phyloP scores from a whole-genome alignment of 2,113 vertebrate genomes.

The Pelusios castaneus region DNA sequence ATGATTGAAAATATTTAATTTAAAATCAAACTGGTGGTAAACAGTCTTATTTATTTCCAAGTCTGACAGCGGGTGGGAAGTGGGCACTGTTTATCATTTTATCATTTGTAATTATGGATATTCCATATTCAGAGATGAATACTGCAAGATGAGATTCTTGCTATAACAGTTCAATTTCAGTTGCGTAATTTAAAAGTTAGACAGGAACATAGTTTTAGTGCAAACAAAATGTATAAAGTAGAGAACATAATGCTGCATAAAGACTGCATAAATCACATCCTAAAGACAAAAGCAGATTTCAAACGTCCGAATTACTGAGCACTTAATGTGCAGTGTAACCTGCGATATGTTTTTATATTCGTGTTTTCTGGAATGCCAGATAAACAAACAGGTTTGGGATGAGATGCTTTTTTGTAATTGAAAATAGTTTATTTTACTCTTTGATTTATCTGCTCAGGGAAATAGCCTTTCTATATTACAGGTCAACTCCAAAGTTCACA shows the following conservation, averaged over 20 bases:
- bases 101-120: conserved; percentile 22
- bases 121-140: not conserved
- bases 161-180: not conserved
- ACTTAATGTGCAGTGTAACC: conserved; percentile 49
- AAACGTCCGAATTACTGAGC: conserved; percentile 52
- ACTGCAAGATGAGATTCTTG: conserved; percentile 20
- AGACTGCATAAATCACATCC: conserved; percentile 58
- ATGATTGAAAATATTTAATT: conserved; percentile 17
- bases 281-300: conserved; percentile 68
- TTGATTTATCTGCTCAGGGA: not conserved
- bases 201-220: conserved; percentile 20
- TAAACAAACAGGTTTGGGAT: not conserved
- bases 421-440: not conserved
- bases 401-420: not conserved
- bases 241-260: conserved; percentile 25
- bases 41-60: not conserved
- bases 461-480: not conserved
- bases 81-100: not conserved
- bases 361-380: not conserved
- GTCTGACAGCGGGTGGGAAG: conserved; percentile 14
- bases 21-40: not conserved
- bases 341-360: conserved; percentile 21
- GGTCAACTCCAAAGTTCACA: not conserved
- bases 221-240: conserved; percentile 42
- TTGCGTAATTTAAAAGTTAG: conserved; percentile 21